These are phyloP conservation scores for Apocrypta bakeri DNA, from an alignment of 1,140 invertebrate genomes.

Conservation along the genomic window DNA sequence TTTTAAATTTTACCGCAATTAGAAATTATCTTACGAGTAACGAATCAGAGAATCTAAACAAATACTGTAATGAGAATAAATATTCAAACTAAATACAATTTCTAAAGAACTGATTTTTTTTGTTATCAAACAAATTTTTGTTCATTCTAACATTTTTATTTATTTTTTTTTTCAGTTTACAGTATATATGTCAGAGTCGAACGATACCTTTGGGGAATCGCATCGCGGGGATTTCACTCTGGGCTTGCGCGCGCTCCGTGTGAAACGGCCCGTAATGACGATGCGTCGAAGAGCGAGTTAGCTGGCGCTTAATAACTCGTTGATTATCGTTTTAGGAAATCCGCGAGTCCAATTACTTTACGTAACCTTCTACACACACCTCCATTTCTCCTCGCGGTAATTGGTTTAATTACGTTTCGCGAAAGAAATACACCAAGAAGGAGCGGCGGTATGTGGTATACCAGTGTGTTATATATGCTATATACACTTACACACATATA, in stretches of 20 bases:
- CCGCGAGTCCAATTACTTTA: constrained; percentile 73
- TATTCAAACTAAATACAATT: too few relatives aligned
- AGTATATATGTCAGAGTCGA: too few relatives aligned
- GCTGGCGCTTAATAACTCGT: constrained; percentile 74
- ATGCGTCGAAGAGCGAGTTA: constrained; percentile 34
- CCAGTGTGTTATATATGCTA: not conserved
- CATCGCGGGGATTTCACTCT: constrained; percentile 61
- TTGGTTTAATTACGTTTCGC: constrained; percentile 72
- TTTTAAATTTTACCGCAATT: too few relatives aligned
- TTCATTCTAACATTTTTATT: too few relatives aligned
- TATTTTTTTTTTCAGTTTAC: too few relatives aligned
- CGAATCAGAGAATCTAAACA: too few relatives aligned
- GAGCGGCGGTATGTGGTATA: constrained; percentile 3
- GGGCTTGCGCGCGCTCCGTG: constrained; percentile 61
- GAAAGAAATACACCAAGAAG: constrained; percentile 49
- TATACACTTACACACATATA: too few relatives aligned
- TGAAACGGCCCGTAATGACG: constrained; percentile 55
- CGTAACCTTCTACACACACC: constrained; percentile 62
- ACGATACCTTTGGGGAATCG: too few relatives aligned
- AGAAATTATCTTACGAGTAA: too few relatives aligned
- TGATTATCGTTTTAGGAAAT: constrained; percentile 76
- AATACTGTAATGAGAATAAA: too few relatives aligned
- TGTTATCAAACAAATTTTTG: too few relatives aligned
- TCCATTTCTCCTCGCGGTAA: constrained; percentile 70
- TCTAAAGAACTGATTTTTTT: too few relatives aligned